Evolutionary conservation across 2,888 invertebrate genomes (phyloP).

Genomic region (Liopterus haemorrhoidalis): DNA sequence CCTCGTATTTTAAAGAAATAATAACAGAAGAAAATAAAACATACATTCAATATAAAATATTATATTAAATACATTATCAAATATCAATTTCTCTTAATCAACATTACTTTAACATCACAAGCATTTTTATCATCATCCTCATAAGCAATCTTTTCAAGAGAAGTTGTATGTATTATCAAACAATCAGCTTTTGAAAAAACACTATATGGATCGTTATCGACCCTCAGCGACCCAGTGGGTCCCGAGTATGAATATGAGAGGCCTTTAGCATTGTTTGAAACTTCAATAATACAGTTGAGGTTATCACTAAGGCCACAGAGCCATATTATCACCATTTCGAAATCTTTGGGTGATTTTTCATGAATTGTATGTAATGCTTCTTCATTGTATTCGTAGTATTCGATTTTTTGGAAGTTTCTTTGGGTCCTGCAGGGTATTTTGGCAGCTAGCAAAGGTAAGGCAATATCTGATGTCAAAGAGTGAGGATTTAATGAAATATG

Average conservation of each 20-base stretch:
- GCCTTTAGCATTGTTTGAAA: conserved; percentile 15
- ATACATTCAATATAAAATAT: no score
- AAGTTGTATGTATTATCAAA: conserved; percentile 16
- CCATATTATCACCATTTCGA: conserved; percentile 17
- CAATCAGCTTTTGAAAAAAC: conserved; percentile 20
- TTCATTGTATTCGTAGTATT: background rate
- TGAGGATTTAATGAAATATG: no score
- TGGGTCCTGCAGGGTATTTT: conserved; percentile 14
- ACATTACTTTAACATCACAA: no score
- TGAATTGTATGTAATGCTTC: background rate
- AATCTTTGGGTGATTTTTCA: background rate
- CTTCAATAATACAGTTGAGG: conserved; percentile 15
- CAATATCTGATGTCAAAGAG: no score
- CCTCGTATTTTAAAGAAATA: no score
- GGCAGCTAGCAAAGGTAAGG: conserved; percentile 17
- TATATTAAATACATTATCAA: no score
- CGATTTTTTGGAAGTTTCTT: background rate
- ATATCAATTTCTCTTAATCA: no score
- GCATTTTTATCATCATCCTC: conserved; percentile 16
- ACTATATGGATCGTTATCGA: conserved; percentile 15
- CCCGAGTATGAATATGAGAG: conserved; percentile 14
- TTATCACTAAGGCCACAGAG: conserved; percentile 14
- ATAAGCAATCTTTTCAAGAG: conserved; percentile 15
- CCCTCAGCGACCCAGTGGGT: conserved; percentile 20
- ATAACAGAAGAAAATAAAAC: no score